These are phyloP conservation scores for Dryomyza anilis DNA, from an alignment of 2,888 invertebrate genomes.

Conservation along the genomic window DNA sequence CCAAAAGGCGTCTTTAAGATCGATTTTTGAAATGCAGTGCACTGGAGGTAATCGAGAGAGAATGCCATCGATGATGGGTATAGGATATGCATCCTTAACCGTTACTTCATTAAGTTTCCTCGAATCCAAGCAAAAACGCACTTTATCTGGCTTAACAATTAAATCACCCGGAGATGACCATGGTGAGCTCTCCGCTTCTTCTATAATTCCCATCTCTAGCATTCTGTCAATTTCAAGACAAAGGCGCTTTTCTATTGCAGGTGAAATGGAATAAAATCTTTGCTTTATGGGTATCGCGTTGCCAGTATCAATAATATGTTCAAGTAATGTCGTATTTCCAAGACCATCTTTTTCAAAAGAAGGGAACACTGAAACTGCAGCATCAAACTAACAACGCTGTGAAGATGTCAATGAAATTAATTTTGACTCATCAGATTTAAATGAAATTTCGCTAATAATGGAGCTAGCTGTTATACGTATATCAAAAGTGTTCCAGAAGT, in stretches of 20 bases:
- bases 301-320: neutral
- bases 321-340: neutral
- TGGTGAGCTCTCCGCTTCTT: neutral
- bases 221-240: neutral
- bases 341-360: neutral
- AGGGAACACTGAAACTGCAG: neutral
- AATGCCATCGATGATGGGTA: neutral
- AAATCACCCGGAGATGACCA: neutral
- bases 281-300: neutral
- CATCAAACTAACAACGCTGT: neutral
- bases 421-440: neutral
- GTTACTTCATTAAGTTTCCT: conserved; percentile 3
- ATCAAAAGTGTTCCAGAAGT: conserved; percentile 7
- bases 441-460: neutral
- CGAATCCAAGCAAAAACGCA: neutral
- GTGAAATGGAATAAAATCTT: neutral
- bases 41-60: neutral
- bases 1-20: conserved; percentile 16
- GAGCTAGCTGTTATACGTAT: neutral
- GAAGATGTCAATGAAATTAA: neutral
- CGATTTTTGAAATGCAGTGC: neutral
- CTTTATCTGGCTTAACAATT: conserved; percentile 8
- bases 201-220: neutral
- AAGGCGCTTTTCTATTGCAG: neutral
- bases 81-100: conserved; percentile 16